phyloP scores from a whole-genome alignment of 2,888 invertebrate genomes.

The Protonemura montana region DNA sequence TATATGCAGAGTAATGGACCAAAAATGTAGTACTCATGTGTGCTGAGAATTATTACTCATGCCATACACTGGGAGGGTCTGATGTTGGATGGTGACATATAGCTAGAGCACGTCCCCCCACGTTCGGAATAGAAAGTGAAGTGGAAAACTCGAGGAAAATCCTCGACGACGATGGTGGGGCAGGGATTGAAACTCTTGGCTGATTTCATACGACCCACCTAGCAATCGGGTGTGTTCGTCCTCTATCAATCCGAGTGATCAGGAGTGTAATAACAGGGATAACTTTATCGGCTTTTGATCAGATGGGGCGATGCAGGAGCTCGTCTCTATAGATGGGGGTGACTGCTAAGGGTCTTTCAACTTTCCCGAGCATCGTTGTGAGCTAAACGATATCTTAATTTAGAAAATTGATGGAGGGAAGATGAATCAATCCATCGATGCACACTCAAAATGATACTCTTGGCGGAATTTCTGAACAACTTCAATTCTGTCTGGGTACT shows the following conservation, averaged over 20 bases:
- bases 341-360: neutral
- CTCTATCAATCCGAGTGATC: neutral
- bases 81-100: neutral
- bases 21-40: neutral
- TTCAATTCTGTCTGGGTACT: neutral
- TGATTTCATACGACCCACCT: neutral
- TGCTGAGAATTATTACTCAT: neutral
- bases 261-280: slow-evolving; percentile 7
- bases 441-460: neutral
- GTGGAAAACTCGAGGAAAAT: neutral
- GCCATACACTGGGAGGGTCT: neutral
- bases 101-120: neutral
- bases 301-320: neutral
- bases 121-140: neutral
- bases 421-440: neutral
- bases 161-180: neutral
- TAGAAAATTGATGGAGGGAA: neutral
- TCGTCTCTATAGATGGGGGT: neutral
- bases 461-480: neutral
- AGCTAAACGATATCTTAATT: neutral
- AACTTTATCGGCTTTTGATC: slow-evolving; percentile 5
- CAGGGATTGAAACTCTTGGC: neutral
- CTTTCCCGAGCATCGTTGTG: neutral
- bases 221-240: neutral
- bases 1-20: neutral